phyloP scores from a whole-genome alignment of 2,113 vertebrate species.

The Synodontis membranacea region DNA sequence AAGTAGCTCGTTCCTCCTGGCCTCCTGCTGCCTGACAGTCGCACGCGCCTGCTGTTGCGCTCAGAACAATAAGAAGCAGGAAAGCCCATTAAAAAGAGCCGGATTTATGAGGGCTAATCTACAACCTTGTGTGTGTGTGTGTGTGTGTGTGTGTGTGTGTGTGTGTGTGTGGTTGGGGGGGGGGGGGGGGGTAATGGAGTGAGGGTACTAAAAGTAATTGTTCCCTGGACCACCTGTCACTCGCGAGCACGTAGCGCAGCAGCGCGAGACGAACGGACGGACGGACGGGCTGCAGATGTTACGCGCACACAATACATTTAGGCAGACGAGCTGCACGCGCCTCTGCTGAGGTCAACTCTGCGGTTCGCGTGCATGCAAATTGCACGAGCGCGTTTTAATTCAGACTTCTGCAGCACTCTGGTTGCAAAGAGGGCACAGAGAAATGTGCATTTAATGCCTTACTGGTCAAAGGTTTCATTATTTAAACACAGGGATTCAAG shows the following conservation, averaged over 20 bases:
- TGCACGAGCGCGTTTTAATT: background rate
- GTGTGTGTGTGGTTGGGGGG: background rate
- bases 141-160: conserved; percentile 22
- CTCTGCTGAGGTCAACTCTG: conserved; percentile 38
- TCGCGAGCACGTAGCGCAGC: conserved; percentile 31
- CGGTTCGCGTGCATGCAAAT: conserved; percentile 13
- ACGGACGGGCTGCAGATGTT: conserved; percentile 67
- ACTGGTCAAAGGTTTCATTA: background rate
- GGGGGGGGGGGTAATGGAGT: background rate
- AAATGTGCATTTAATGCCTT: background rate
- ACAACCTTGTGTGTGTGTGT: conserved; percentile 7
- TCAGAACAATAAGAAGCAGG: conserved; percentile 22
- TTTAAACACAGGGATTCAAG: background rate
- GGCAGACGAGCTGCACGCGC: conserved; percentile 26
- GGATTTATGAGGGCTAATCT: conserved; percentile 18
- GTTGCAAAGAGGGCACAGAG: background rate
- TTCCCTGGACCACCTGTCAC: conserved; percentile 69
- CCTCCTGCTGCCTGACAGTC: conserved; percentile 11
- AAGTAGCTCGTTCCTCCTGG: background rate
- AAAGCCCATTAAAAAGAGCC: conserved; percentile 2
- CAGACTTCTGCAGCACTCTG: background rate
- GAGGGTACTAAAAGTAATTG: conserved; percentile 37
- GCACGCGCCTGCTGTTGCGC: conserved; percentile 23
- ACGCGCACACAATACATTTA: conserved; percentile 43
- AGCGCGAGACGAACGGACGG: conserved; percentile 29